Percentiles rank a stretch among this genome's conserved stretches.
Evolutionary conservation across 2,888 invertebrate genomes (phyloP).

Genomic region (Apotomis betuletana): DNA sequence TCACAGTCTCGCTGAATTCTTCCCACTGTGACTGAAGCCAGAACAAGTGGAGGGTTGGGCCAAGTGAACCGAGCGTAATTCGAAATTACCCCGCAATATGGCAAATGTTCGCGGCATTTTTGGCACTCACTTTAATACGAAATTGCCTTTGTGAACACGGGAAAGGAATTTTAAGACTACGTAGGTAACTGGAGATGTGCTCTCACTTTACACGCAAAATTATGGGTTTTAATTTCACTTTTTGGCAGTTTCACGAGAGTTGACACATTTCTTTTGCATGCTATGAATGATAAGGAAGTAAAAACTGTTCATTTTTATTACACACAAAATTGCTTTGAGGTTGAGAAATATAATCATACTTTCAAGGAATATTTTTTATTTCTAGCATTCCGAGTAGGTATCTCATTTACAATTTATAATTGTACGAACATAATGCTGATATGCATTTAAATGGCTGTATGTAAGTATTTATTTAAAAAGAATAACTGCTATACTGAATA

Average conservation of each 20-base stretch:
- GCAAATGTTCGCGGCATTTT: constrained; percentile 53
- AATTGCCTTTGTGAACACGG: constrained; percentile 52
- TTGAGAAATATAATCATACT: background rate
- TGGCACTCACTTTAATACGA: constrained; percentile 63
- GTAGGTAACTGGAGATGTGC: constrained; percentile 38
- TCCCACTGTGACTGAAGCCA: constrained; percentile 35
- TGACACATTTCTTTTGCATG: constrained; percentile 25
- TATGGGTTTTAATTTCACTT: constrained; percentile 37
- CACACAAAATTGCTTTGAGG: background rate
- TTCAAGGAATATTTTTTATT: too few relatives aligned
- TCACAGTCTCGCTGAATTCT: constrained; percentile 19
- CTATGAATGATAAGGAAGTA: constrained; percentile 8
- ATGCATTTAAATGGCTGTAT: background rate
- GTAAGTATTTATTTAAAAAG: too few relatives aligned
- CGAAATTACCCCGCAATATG: constrained; percentile 64
- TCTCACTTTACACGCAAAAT: constrained; percentile 29
- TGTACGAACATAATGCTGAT: too few relatives aligned
- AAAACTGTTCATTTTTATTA: background rate
- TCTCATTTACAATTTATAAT: too few relatives aligned
- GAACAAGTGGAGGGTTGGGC: constrained; percentile 49
- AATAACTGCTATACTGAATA: too few relatives aligned
- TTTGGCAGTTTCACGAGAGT: constrained; percentile 34
- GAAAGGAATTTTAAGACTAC: constrained; percentile 40
- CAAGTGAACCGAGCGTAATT: constrained; percentile 65
- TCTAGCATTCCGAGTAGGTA: too few relatives aligned